Percentiles rank a stretch among this genome's conserved stretches.
Evolutionary conservation across 2,888 invertebrate species (phyloP).

Genomic region (Cantharis rufa): DNA sequence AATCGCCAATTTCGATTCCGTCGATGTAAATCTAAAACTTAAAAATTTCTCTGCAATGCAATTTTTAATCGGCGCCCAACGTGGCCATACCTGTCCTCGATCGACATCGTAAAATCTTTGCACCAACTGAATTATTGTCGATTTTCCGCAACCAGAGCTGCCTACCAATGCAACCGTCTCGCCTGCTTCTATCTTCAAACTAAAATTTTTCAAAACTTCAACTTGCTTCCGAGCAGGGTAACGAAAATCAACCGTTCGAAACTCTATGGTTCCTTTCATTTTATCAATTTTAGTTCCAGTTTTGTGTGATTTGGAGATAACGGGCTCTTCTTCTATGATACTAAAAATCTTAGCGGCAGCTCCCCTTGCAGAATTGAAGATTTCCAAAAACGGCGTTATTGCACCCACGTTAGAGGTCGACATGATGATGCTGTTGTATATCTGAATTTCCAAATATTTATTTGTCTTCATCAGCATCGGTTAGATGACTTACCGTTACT

Average conservation of each 20-base stretch:
- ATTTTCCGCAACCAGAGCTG: too few relatives aligned
- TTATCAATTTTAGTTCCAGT: conserved; percentile 62
- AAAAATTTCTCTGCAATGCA: neutral
- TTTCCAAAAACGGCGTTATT: neutral
- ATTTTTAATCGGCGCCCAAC: too few relatives aligned
- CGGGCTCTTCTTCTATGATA: neutral
- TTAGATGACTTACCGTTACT: neutral
- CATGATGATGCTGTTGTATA: neutral
- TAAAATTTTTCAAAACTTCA: too few relatives aligned
- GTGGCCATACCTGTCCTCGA: too few relatives aligned
- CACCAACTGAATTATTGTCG: too few relatives aligned
- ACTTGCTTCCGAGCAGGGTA: conserved; percentile 39
- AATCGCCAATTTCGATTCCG: too few relatives aligned
- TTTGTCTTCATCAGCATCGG: too few relatives aligned
- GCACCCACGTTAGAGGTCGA: neutral
- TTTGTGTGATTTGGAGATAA: neutral
- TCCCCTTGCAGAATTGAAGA: neutral
- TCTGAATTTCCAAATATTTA: neutral
- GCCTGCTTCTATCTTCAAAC: too few relatives aligned
- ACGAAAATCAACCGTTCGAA: conserved; percentile 74
- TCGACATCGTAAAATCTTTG: too few relatives aligned
- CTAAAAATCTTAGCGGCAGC: neutral
- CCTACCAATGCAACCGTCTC: too few relatives aligned
- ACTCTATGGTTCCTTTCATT: conserved; percentile 69
- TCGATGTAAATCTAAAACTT: too few relatives aligned